Conservation (phyloP, 2,888 invertebrate species). For the Agapetus fuscipes region DNA sequence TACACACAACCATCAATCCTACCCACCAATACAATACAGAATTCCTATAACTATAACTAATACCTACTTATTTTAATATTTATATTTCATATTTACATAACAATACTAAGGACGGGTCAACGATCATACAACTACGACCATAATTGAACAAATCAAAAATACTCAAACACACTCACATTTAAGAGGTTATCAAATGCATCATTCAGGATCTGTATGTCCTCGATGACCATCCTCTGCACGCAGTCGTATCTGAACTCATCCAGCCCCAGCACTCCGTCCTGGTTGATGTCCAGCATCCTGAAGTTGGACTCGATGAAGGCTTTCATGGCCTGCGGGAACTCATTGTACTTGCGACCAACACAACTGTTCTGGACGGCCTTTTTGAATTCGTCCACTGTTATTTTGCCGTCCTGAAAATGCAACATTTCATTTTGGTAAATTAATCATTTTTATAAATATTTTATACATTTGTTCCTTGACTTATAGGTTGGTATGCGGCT, state of each 20-base stretch:
- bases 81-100: no score
- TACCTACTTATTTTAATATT: no score
- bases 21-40: no score
- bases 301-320: slow-evolving; percentile 81
- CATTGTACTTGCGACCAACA: slow-evolving; percentile 63
- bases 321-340: slow-evolving; percentile 79
- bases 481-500: no score
- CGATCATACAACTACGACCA: no score
- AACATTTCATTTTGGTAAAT: background rate
- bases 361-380: slow-evolving; percentile 70
- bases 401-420: slow-evolving; percentile 62
- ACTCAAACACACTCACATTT: slow-evolving; percentile 50
- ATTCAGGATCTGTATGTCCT: slow-evolving; percentile 64
- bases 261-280: slow-evolving; percentile 67
- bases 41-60: no score
- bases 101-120: no score
- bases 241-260: slow-evolving; percentile 79
- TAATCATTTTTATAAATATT: background rate
- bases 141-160: no score
- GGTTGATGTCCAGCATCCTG: slow-evolving; percentile 69
- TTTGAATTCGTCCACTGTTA: slow-evolving; percentile 74
- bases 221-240: slow-evolving; percentile 68
- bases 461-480: background rate
- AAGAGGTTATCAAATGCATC: slow-evolving; percentile 67
- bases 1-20: no score